Base-by-base conservation (phyloP, 2,797 vertebrate genomes). In the Enteromius anoplus region DNA sequence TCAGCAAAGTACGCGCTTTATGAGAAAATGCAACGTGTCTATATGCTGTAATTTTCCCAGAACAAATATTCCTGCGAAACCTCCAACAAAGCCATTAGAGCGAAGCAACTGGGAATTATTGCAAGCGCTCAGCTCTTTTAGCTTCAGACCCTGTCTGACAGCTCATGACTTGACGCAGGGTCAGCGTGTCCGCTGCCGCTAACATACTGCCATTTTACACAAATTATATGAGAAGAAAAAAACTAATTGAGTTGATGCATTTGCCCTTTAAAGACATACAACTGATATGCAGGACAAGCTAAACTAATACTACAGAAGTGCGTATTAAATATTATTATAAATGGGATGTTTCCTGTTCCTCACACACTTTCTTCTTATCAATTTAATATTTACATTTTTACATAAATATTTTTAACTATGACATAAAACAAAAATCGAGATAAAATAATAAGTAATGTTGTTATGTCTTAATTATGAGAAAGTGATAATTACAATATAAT, bases 11-110 rank as follows among this genome's bases (percentile, higher is more conserved):
- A 53, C 8, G 15, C 40, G 42, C 85, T 86, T 86, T 83, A 87
- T 84, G 82, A 84, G 71, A 81, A 82, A 87, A 87, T 76, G 76
- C 81, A 84, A 84, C 37, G 72, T 40, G 82, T 84, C 78, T 55
- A 73, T 4, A 15, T 15, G 71, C 49, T 49, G 42, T 82, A 80
- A 86, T 82, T 73, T 69, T 55, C 76, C 78, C 66, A 26, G 83
- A 51, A 47, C 80, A 85, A 83, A 85, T 73, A 86, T 65, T 78
- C 65, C 79, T 14, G 49, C 47, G 8, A 49, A 70, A 64, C 66
- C 71, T 53, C 7, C 12, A 21, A 26, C 3, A 55, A 42, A 82
- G 76, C 72, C 58, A 72, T 79, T 82, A 34, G 45, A 72, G 21
- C 2, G 23, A 23, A 26, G 40, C 26, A 58, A 29, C 42, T 29